Percentiles rank a stretch among this genome's conserved stretches.
These are phyloP conservation scores for Euspilapteryx auroguttella DNA, from an alignment of 2,888 invertebrate genomes.

Conservation along the genomic window DNA sequence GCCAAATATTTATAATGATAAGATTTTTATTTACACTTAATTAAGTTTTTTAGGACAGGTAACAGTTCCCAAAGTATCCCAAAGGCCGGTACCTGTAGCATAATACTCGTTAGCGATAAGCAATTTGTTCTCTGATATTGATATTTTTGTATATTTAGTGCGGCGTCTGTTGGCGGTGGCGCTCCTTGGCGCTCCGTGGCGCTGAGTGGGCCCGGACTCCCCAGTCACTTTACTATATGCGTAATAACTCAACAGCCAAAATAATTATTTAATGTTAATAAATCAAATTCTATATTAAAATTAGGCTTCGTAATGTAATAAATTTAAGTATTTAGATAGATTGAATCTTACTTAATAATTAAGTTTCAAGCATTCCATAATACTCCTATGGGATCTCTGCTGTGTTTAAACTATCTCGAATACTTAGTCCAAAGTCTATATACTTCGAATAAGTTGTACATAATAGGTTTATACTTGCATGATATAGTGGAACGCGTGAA, in stretches of 20 bases:
- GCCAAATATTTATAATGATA: conserved; percentile 6
- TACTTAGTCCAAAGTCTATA: conserved; percentile 43
- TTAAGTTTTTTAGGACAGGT: conserved; percentile 10
- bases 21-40: conserved; percentile 5
- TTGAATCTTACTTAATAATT: conserved; percentile 43
- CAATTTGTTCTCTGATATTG: too few relatives aligned
- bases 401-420: conserved; percentile 49
- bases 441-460: conserved; percentile 19
- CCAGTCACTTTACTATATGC: too few relatives aligned
- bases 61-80: conserved; percentile 23
- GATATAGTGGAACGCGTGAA: too few relatives aligned
- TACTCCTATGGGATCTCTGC: conserved; percentile 55
- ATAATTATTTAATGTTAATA: conserved; percentile 17
- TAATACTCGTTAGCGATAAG: conserved; percentile 33
- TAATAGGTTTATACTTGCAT: too few relatives aligned
- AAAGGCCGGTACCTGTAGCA: conserved; percentile 50
- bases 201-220: too few relatives aligned
- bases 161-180: too few relatives aligned
- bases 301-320: conserved; percentile 10
- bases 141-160: conserved; percentile 18
- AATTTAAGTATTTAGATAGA: conserved; percentile 40
- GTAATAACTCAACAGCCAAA: conserved; percentile 10
- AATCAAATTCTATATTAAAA: conserved; percentile 12
- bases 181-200: too few relatives aligned
- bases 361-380: conserved; percentile 38